A percentile compares a stretch with the other conserved stretches of the same genome.
phyloP scores from a whole-genome alignment of 2,888 invertebrate genomes.

The Schizotus pectinicornis region DNA sequence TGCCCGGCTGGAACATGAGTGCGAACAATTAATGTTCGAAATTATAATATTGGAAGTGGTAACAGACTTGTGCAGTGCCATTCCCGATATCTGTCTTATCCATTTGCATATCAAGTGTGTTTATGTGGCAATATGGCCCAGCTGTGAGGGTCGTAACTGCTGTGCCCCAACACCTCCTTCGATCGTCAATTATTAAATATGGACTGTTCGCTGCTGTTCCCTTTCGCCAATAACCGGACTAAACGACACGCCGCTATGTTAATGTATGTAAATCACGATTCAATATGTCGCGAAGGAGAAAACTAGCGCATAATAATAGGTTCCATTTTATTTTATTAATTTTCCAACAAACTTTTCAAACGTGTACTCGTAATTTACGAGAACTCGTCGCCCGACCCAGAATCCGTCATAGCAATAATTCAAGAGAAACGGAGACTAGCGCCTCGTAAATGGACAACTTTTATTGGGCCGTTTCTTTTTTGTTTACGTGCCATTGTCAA shows the following conservation, averaged over 20 bases:
- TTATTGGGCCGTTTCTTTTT: constrained; percentile 42
- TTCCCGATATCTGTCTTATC: constrained; percentile 31
- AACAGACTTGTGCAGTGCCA: constrained; percentile 22
- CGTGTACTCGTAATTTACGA: too few relatives aligned
- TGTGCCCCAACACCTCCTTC: constrained; percentile 46
- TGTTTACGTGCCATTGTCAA: constrained; percentile 42
- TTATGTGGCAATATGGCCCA: constrained; percentile 51
- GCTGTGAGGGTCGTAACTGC: constrained; percentile 52
- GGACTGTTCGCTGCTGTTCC: constrained; percentile 34
- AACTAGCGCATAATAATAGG: constrained; percentile 4
- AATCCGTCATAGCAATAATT: too few relatives aligned
- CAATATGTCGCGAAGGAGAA: constrained; percentile 40
- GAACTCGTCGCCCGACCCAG: too few relatives aligned
- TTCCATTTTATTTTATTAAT: constrained; percentile 20
- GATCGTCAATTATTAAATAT: constrained; percentile 51
- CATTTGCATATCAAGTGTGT: constrained; percentile 52
- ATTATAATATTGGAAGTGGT: constrained; percentile 24
- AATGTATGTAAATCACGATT: constrained; percentile 41
- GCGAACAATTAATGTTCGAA: constrained; percentile 18
- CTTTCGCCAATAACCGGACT: constrained; percentile 35
- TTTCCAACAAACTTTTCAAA: constrained; percentile 3
- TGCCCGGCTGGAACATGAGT: constrained; percentile 3
- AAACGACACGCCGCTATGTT: constrained; percentile 36
- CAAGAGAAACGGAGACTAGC: background rate
- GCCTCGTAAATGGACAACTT: constrained; percentile 41